Evolutionary conservation across 1,140 invertebrate genomes (phyloP).

Genomic region (Nebria ingens): DNA sequence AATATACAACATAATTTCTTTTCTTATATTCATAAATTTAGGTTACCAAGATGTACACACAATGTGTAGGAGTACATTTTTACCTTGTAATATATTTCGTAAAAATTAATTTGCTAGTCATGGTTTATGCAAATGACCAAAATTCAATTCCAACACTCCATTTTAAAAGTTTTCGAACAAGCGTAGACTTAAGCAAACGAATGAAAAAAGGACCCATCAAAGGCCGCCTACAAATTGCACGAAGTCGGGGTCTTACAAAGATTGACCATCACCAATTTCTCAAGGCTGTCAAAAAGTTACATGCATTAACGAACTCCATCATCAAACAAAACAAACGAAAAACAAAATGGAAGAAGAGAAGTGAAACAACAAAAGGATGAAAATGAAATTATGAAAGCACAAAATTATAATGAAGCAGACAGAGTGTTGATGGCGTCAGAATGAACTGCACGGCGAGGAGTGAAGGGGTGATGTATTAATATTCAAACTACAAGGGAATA

Average conservation of each 20-base stretch:
- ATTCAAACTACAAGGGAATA: no score
- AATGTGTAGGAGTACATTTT: neutral
- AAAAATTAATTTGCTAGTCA: neutral
- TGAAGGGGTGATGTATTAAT: no score
- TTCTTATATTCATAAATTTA: no score
- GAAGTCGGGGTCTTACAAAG: neutral
- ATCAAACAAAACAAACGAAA: neutral
- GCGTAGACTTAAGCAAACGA: no score
- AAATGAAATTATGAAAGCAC: neutral
- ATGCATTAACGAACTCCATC: neutral
- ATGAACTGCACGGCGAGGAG: neutral
- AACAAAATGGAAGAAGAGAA: neutral
- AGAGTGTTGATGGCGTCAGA: conserved; percentile 2
- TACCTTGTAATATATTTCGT: neutral
- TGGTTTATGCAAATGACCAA: neutral
- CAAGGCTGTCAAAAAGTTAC: conserved; percentile 8
- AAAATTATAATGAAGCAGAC: conserved; percentile 6
- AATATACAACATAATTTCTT: no score
- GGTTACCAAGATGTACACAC: no score
- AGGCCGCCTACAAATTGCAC: neutral
- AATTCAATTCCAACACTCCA: conserved; percentile 1
- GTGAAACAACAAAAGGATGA: neutral
- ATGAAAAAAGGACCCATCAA: neutral
- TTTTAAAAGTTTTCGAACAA: neutral
- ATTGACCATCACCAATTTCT: conserved; percentile 6